Evolutionary conservation across 1,140 invertebrate species (phyloP), one percentile per base, ranked within the genome.

Genomic region (Aphelinus atriplicis): DNA sequence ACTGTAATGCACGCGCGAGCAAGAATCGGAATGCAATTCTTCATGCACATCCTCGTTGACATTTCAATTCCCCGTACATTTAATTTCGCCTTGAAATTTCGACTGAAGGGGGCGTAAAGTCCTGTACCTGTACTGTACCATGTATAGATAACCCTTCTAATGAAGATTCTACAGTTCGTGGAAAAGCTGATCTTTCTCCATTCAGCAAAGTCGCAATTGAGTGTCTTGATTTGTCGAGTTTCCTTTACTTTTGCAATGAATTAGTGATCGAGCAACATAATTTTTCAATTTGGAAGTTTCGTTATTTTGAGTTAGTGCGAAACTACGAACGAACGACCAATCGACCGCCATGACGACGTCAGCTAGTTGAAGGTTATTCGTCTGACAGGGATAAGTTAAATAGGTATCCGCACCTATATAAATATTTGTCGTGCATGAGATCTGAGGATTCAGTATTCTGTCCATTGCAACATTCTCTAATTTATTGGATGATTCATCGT

Each of bases 361-460:
- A 79, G 64, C 53, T 57, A 76, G 62, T 66, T 76, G 61, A 74
- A 66, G 73, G 73, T 76, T 73, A 73, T 78, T 70, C 73, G 71
- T 70, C 60, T 62, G 66, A 72, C 53, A 78, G 72, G 7, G 55
- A 63, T 55, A 72, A 62, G 64, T n/a, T 43, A 50, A 9, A n/a
- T 67, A 2, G 67, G 42, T 65, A 42, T n/a, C 26, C 26, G 26
- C 26, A 26, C 26, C 26, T 26, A 26, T 58, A 53, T 68, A 67
- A 68, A 69, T 71, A 71, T 63, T 64, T 26, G 57, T 61, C 58
- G 42, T 48, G 66, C 51, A 63, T 67, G 67, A 71, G 68, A 26
- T 64, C 4, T 67, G 46, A 56, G 26, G 26, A 26, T 26, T 26
- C 26, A 26, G 26, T 26, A 26, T 26, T 26, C 26, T 26, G 26